These are phyloP conservation scores for Thymelicus lineola DNA, from an alignment of 2,888 invertebrate genomes.

Conservation along the genomic window DNA sequence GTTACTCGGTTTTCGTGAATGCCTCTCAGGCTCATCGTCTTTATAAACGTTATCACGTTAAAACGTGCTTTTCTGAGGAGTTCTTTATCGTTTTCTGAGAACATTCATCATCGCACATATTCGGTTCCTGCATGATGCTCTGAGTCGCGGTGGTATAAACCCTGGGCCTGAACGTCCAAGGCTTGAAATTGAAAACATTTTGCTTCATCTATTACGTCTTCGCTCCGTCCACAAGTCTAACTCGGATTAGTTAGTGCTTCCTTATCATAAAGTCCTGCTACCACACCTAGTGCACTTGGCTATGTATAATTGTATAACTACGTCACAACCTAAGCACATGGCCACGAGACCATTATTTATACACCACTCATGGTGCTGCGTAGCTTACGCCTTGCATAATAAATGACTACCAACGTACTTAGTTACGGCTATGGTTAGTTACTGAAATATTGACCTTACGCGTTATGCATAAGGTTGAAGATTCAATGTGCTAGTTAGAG, in stretches of 20 bases:
- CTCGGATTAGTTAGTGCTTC: background rate
- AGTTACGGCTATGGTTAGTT: background rate
- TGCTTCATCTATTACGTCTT: too few relatives aligned
- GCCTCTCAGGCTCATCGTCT: too few relatives aligned
- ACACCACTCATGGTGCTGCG: conserved; percentile 10
- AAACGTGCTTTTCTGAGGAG: too few relatives aligned
- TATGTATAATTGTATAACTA: conserved; percentile 5
- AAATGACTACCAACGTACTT: conserved; percentile 27
- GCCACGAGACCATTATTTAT: conserved; percentile 25
- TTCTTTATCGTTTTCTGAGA: too few relatives aligned
- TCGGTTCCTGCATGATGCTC: too few relatives aligned
- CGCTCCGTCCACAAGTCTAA: too few relatives aligned
- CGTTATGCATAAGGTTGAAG: background rate
- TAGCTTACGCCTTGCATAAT: conserved; percentile 30
- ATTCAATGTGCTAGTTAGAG: background rate
- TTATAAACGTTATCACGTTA: too few relatives aligned
- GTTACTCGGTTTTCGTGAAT: too few relatives aligned
- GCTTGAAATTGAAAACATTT: too few relatives aligned
- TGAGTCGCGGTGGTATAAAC: too few relatives aligned
- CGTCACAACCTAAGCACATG: conserved; percentile 28
- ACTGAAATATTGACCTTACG: conserved; percentile 4
- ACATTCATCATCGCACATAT: too few relatives aligned
- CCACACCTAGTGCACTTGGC: background rate
- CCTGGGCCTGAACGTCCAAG: too few relatives aligned
- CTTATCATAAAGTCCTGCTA: background rate